Percentiles rank a stretch among this genome's conserved stretches.
Conservation (phyloP, 35 echinoderm and acorn worm species). For the Apostichopus japonicus region DNA sequence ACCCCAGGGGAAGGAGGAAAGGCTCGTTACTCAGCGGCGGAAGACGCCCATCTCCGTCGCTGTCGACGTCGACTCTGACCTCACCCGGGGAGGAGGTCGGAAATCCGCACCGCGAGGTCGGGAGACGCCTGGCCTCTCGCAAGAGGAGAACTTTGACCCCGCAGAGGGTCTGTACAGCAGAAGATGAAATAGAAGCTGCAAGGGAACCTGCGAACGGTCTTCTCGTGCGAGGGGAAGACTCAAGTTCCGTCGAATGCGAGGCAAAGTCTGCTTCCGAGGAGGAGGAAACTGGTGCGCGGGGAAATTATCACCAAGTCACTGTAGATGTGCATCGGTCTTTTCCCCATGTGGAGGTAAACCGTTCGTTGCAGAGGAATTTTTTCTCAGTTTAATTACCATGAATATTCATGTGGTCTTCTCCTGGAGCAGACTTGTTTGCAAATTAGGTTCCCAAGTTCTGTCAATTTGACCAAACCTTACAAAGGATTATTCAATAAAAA, state of each 20-base stretch:
- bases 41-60: background rate
- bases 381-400: too few relatives aligned
- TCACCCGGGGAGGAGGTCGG: constrained; percentile 10
- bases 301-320: constrained; percentile 3
- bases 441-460: too few relatives aligned
- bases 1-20: constrained; percentile 35
- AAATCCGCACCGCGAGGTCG: background rate
- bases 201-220: background rate
- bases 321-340: constrained; percentile 6
- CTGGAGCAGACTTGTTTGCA: too few relatives aligned
- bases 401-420: too few relatives aligned
- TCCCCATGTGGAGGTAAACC: background rate
- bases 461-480: too few relatives aligned
- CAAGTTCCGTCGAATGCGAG: too few relatives aligned
- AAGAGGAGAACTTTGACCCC: background rate
- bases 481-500: too few relatives aligned
- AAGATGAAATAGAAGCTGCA: background rate
- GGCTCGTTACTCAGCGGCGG: background rate
- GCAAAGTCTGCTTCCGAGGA: background rate
- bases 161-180: background rate
- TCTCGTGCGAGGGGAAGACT: background rate
- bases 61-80: constrained; percentile 25
- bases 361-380: background rate
- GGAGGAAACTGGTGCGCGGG: background rate
- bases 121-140: background rate